Evolutionary conservation across 2,888 invertebrate genomes (phyloP), one percentile per base, ranked within the genome.

Genomic region (Callosobruchus maculatus): DNA sequence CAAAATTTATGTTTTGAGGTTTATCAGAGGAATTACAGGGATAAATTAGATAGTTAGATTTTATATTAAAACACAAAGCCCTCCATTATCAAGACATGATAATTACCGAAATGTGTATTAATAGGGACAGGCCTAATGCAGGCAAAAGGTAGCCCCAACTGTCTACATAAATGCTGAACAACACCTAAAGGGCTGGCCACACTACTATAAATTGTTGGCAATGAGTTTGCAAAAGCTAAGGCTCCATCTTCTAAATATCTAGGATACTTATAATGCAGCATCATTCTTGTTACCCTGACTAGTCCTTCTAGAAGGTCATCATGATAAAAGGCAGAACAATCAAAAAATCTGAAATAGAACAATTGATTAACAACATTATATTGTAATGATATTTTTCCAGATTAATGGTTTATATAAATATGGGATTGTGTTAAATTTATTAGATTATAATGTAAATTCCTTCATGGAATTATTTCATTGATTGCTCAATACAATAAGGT

Each of bases 221-320:
- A 92, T 0, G 95, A 92, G 77, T 93, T 89, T 66, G 93, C 91
- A 73, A 97, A 91, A 4, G 95, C 94, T 75, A 95, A 90, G 67
- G 90, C 95, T 72, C 96, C 96, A 83, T 95, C 95, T 83, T 94
- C 93, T 79, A 93, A 89, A 84, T 93, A 96, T 74, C 94, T 90
- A 0, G 95, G 94, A 84, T 94, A 96, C 85, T 93, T 93, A 83
- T 93, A 91, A 86, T 95, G 94, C 21, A 96, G 86, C 78, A 95
- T 91, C 89, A 95, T 91, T 76, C 94, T 88, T 3, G 94, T 93
- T n/a, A 96, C 92, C 70, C 95, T 89, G 20, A 97, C 92, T 26
- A 97, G 88, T 2, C 97, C 97, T 82, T 97, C 97, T 66, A 94
- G 88, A 78, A 93, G 94, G 81, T 97, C 97, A 78, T 95, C 94